Conservation (phyloP, 2,113 vertebrate species). For the Sceloporus tristichus region DNA sequence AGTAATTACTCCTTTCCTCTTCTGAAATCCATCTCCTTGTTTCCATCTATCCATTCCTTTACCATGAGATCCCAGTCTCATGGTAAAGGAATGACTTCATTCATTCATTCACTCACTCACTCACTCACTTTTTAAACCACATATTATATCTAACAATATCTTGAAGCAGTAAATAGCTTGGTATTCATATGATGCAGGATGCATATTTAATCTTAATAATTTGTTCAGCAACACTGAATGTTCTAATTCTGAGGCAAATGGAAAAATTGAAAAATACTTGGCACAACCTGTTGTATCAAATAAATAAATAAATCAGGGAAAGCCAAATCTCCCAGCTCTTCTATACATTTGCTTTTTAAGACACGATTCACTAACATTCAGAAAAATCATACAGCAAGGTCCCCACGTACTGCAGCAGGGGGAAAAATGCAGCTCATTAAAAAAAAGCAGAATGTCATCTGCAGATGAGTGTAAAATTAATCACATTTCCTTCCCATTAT, state of each 20-base stretch:
- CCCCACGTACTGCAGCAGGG: slow-evolving; percentile 43
- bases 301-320: neutral
- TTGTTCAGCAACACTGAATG: neutral
- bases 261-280: neutral
- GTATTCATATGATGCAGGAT: neutral
- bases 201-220: neutral
- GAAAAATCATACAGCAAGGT: slow-evolving; percentile 51
- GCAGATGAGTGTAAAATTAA: slow-evolving; percentile 51
- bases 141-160: neutral
- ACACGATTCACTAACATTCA: slow-evolving; percentile 57
- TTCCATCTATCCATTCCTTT: neutral
- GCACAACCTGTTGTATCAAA: neutral
- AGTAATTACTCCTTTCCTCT: neutral
- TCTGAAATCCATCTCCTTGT: neutral
- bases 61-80: neutral
- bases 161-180: neutral
- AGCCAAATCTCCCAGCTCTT: neutral
- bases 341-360: slow-evolving; percentile 47
- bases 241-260: neutral
- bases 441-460: slow-evolving; percentile 56
- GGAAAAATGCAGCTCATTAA: slow-evolving; percentile 49
- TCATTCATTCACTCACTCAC: too few species aligned
- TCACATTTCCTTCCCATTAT: slow-evolving; percentile 18
- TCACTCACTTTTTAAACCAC: neutral
- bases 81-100: too few species aligned